A percentile compares a stretch with the other conserved stretches of the same genome.
These are phyloP conservation scores for Holocentrus rufus DNA, from an alignment of 2,797 vertebrate species.

Conservation along the genomic window DNA sequence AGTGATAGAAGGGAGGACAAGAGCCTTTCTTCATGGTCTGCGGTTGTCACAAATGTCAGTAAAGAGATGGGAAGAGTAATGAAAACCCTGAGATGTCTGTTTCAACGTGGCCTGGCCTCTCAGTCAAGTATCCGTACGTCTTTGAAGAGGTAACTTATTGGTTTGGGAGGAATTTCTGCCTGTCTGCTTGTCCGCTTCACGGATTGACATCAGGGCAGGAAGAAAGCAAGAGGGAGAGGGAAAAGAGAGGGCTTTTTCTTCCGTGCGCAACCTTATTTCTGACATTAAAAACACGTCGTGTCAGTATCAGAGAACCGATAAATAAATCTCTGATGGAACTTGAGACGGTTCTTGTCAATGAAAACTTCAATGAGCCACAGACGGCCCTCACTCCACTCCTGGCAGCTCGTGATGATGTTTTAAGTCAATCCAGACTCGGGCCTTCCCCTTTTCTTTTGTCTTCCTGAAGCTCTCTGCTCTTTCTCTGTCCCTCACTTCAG, in stretches of 20 bases:
- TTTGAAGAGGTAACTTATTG: slow-evolving; percentile 82
- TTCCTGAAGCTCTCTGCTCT: slow-evolving; percentile 62
- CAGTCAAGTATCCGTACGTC: slow-evolving; percentile 66
- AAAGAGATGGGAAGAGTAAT: slow-evolving; percentile 71
- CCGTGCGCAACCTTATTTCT: slow-evolving; percentile 74
- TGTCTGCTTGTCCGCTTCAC: slow-evolving; percentile 78
- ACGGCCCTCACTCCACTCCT: slow-evolving; percentile 69
- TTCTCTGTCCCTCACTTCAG: slow-evolving; percentile 58
- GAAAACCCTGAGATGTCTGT: slow-evolving; percentile 79
- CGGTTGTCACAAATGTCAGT: slow-evolving; percentile 75
- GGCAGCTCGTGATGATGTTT: slow-evolving; percentile 79
- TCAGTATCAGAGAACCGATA: slow-evolving; percentile 79
- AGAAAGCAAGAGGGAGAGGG: slow-evolving; percentile 64
- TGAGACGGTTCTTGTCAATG: slow-evolving; percentile 81
- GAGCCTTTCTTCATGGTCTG: slow-evolving; percentile 63
- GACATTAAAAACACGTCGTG: slow-evolving; percentile 79
- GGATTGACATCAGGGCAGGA: slow-evolving; percentile 76
- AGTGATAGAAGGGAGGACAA: slow-evolving; percentile 52
- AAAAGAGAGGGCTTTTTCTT: slow-evolving; percentile 67
- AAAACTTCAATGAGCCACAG: slow-evolving; percentile 81
- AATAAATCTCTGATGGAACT: slow-evolving; percentile 83
- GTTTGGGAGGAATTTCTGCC: slow-evolving; percentile 74
- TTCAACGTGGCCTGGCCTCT: slow-evolving; percentile 67
- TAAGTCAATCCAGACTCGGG: slow-evolving; percentile 82
- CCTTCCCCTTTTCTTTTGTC: slow-evolving; percentile 72